Evolutionary conservation across 2,888 invertebrate species (phyloP), one percentile per base, ranked within the genome.

Genomic region (Tethea ocularis): DNA sequence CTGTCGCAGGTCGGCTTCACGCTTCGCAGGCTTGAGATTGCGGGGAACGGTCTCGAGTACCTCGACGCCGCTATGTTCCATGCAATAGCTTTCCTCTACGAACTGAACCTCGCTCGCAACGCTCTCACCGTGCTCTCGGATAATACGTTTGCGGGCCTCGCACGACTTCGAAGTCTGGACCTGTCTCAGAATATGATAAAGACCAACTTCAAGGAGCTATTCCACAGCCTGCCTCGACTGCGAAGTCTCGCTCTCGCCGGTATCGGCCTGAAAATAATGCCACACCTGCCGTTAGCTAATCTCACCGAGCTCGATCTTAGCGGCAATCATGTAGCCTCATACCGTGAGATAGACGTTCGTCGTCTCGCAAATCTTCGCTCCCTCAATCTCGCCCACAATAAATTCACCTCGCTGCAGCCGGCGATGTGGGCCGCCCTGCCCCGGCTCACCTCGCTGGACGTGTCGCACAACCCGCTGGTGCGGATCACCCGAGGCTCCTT

Each of bases 51-150:
- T 51, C 93, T 98, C 52, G 97, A 97, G 77, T 96, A 96, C 76
- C 90, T 97, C 56, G 97, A 97, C 78, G 95, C 96, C 54, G 96
- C 96, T 38, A 96, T 97, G 87, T 96, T 97, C 72, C 95, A 78
- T 52, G 71, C 82, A 0, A 83, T 96, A 23, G 95, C 96, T 11
- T 96, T 95, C 75, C 87, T 97, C 24, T 95, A 96, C 56, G 95
- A 95, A 67, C 90, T 97, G 36, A 95, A 96, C 78, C 86, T 97
- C 61, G 95, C 96, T 4, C 93, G 93, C 68, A 97, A 97, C 83
- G 95, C 95, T 65, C 93, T 97, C 55, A 96, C 96, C 0, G 96
- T 96, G 60, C 88, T 97, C 52, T 96, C 97, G 0, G 97, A 97
- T 79, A 97, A 96, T 78, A 96, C 97, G 1, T 97, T 97, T 75